Evolutionary conservation across 2,888 invertebrate species (phyloP).

Genomic region (Andrena praecox): DNA sequence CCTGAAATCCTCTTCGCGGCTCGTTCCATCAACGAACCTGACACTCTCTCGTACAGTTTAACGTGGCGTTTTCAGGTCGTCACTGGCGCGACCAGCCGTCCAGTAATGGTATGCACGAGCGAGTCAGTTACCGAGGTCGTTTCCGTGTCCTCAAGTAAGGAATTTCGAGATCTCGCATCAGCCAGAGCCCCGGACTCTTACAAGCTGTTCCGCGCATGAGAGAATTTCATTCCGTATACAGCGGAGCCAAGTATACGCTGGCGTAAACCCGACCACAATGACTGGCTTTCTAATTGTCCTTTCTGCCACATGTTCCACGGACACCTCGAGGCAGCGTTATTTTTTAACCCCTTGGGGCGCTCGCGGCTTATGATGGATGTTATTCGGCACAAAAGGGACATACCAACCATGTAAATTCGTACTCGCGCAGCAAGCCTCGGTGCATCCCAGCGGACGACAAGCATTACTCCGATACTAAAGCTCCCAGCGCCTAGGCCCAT

Average conservation of each 20-base stretch:
- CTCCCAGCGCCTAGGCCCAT: not conserved
- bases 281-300: conserved; percentile 43
- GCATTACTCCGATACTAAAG: no score
- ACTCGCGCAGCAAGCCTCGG: no score
- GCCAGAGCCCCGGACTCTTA: conserved; percentile 31
- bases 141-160: conserved; percentile 72
- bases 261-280: conserved; percentile 25
- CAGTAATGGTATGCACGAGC: conserved; percentile 72
- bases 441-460: no score
- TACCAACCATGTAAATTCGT: not conserved
- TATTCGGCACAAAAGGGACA: not conserved
- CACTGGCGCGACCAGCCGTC: conserved; percentile 58
- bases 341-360: conserved; percentile 36
- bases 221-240: conserved; percentile 59
- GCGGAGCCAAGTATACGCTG: conserved; percentile 21
- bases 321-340: conserved; percentile 20
- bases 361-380: not conserved
- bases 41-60: conserved; percentile 79
- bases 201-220: conserved; percentile 42
- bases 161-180: conserved; percentile 70
- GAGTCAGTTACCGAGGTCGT: conserved; percentile 70
- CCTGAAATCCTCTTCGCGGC: conserved; percentile 68
- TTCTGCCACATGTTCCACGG: conserved; percentile 21
- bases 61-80: conserved; percentile 72
- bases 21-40: conserved; percentile 73